Evolutionary conservation across 2,888 invertebrate genomes (phyloP).

Genomic region (Leucophora obtusa): DNA sequence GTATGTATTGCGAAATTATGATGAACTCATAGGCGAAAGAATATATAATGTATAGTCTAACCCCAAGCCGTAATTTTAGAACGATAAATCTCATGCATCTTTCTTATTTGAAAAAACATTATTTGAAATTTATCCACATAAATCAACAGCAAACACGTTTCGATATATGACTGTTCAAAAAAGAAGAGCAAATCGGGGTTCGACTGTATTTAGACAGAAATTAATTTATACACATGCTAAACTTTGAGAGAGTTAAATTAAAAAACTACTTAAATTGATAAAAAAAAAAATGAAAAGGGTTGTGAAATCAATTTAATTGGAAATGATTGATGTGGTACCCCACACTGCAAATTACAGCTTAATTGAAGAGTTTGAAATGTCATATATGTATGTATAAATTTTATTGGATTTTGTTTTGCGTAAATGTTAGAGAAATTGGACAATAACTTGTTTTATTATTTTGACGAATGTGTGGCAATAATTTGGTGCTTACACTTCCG

Average conservation of each 20-base stretch:
- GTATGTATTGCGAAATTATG: conserved; percentile 39
- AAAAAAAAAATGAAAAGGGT: conserved; percentile 11
- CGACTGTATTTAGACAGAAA: too few species aligned
- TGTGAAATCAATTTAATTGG: conserved; percentile 33
- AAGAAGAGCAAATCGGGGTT: too few species aligned
- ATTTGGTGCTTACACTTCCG: too few species aligned
- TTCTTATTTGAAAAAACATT: too few species aligned
- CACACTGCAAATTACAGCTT: conserved; percentile 36
- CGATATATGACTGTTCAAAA: conserved; percentile 1
- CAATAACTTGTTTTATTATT: too few species aligned
- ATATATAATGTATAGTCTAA: too few species aligned
- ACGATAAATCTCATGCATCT: too few species aligned
- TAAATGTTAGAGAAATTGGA: too few species aligned
- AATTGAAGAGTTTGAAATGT: conserved; percentile 5
- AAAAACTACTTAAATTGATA: conserved; percentile 17
- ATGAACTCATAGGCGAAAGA: conserved; percentile 10
- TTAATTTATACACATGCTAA: too few species aligned
- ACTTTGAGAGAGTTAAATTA: not conserved
- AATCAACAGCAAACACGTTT: not conserved
- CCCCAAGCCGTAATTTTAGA: too few species aligned
- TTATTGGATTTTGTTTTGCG: too few species aligned
- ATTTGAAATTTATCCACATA: not conserved
- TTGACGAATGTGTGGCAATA: too few species aligned
- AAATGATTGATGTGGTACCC: conserved; percentile 7
- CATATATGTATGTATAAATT: not conserved